These are phyloP conservation scores for Candoia aspera DNA, from an alignment of 2,113 vertebrate species.

Conservation along the genomic window DNA sequence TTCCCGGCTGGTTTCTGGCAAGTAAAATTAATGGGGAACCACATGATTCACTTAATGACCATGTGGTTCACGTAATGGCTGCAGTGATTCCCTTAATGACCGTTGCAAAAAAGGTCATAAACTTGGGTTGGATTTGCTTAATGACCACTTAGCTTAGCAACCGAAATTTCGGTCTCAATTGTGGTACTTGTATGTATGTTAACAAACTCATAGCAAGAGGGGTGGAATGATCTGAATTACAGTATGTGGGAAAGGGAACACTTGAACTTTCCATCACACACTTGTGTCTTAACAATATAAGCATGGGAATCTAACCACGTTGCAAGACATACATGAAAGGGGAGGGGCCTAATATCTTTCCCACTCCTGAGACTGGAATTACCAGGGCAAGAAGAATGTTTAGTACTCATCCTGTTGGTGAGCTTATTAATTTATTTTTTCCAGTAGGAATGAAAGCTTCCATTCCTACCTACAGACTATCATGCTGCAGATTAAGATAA, in stretches of 20 bases:
- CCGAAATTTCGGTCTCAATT: too few relatives aligned
- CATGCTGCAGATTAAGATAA: background rate
- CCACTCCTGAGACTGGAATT: background rate
- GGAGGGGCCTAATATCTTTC: background rate
- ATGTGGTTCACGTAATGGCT: too few relatives aligned
- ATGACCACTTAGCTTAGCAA: too few relatives aligned
- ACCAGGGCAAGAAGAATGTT: background rate
- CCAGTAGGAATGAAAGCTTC: background rate
- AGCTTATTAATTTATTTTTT: background rate
- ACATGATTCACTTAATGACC: too few relatives aligned
- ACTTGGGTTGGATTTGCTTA: too few relatives aligned
- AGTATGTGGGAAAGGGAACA: too few relatives aligned
- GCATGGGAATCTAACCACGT: background rate
- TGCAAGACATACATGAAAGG: background rate
- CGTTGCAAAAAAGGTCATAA: too few relatives aligned
- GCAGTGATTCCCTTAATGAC: too few relatives aligned
- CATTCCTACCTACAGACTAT: background rate
- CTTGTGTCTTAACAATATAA: background rate
- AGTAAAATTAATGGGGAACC: too few relatives aligned
- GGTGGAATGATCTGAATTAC: background rate
- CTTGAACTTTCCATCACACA: background rate
- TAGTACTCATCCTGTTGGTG: background rate
- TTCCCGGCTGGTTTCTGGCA: too few relatives aligned
- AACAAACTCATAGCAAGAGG: background rate
- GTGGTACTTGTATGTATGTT: background rate